A percentile compares a stretch with the other conserved stretches of the same genome.
These are phyloP conservation scores for Acrocera orbiculus DNA, from an alignment of 2,888 invertebrate species.

Conservation along the genomic window DNA sequence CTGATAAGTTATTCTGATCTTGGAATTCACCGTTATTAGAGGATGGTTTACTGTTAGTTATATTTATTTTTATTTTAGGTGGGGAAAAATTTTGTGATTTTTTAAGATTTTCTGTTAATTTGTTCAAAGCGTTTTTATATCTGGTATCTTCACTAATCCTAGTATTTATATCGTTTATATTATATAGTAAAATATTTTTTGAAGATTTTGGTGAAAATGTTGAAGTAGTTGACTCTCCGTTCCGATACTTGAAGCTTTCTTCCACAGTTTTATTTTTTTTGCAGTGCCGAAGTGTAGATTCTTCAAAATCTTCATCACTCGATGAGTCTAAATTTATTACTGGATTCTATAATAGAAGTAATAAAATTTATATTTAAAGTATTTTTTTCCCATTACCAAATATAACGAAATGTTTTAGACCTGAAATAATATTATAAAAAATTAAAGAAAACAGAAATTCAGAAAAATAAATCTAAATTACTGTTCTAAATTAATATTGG, in stretches of 20 bases:
- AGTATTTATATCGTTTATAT: constrained; percentile 20
- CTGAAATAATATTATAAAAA: no score
- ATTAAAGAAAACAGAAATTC: no score
- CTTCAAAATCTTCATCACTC: constrained; percentile 2
- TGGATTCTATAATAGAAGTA: no score
- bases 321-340: constrained; percentile 3
- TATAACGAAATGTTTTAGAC: no score
- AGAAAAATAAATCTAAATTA: no score
- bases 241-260: no score
- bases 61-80: not conserved
- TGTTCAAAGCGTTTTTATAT: constrained; percentile 20
- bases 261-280: not conserved
- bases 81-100: constrained; percentile 12
- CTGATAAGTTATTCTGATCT: not conserved
- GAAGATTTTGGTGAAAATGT: not conserved
- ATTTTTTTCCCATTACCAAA: no score
- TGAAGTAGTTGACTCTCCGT: not conserved
- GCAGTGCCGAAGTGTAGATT: not conserved
- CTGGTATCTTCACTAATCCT: constrained; percentile 16
- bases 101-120: constrained; percentile 20
- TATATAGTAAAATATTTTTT: constrained; percentile 14
- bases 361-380: no score
- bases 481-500: no score
- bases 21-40: not conserved
- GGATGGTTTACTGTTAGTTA: not conserved